Evolutionary conservation across 2,113 vertebrate genomes (phyloP).

Genomic region (Oreochromis aureus): DNA sequence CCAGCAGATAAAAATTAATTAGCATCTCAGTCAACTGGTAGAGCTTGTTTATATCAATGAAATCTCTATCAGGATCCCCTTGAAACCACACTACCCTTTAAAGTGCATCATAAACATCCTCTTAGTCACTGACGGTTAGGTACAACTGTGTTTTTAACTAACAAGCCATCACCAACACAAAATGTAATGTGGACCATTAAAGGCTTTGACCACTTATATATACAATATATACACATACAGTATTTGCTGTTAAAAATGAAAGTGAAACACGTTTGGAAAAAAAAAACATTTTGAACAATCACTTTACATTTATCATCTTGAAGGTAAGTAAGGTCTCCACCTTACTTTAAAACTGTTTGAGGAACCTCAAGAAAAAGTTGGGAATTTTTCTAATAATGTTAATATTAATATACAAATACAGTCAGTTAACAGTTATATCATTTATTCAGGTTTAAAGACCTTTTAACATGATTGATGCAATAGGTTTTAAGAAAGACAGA

Average conservation of each 20-base stretch:
- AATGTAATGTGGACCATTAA: neutral
- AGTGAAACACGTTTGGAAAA: neutral
- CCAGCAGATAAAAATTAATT: neutral
- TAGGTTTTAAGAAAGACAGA: neutral
- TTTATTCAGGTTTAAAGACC: neutral
- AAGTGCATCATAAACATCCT: neutral
- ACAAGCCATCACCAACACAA: neutral
- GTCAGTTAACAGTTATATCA: neutral
- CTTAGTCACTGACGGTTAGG: rapidly evolving
- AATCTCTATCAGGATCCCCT: neutral
- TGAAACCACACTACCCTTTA: neutral
- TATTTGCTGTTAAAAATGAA: neutral
- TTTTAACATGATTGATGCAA: neutral
- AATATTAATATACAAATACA: neutral
- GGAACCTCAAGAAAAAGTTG: neutral
- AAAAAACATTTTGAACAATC: neutral
- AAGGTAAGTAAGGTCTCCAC: neutral
- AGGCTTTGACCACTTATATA: neutral
- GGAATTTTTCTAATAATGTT: neutral
- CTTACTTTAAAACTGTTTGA: neutral
- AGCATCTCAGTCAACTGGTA: neutral
- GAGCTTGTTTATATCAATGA: neutral
- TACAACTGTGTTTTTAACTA: neutral
- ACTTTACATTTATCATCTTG: neutral
- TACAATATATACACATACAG: neutral